Evolutionary conservation across 1,140 invertebrate species (phyloP), one percentile per base, ranked within the genome.

Genomic region (Ceratosolen solmsi): DNA sequence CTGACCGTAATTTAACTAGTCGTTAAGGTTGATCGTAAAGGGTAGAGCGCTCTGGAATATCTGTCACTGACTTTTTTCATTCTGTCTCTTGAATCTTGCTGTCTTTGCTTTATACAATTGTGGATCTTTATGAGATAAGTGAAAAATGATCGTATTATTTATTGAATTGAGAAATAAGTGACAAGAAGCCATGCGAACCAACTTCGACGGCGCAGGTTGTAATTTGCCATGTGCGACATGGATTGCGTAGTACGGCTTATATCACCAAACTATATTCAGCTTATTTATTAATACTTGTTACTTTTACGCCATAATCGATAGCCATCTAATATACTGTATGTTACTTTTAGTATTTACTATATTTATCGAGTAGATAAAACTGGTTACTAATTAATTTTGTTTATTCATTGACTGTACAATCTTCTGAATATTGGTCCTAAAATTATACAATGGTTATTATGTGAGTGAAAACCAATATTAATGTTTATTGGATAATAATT

Each of bases 71-170:
- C 9, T 30, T 74, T 9, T 38, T 60, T 33, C 27, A n/a, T n/a
- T n/a, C n/a, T n/a, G n/a, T 49, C 20, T 22, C 41, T 65, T 33
- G 20, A 1, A 17, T 27, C 74, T n/a, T 11, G 51, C 13, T 49
- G 25, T 13, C 54, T 56, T 38, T 25, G 73, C 27, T 41, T 25
- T 30, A 25, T 36, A 38, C n/a, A 38, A 41, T 49, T 15, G 63
- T 22, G 30, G 46, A 65, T 17, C 65, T 82, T 82, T 77, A 77
- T 74, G 80, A 77, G 80, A 82, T 82, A 82, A 82, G 80, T 82
- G 80, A 82, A 82, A 82, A 82, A 82, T 60, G 80, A 82, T 77
- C 80, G 80, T 82, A 82, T 82, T 68, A 65, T 51, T 82, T 71
- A 65, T 68, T 82, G 78, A 82, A 82, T 82, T 82, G 80, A 82